Conservation (phyloP, 2,797 vertebrate genomes). For the Sebastes nivosus region DNA sequence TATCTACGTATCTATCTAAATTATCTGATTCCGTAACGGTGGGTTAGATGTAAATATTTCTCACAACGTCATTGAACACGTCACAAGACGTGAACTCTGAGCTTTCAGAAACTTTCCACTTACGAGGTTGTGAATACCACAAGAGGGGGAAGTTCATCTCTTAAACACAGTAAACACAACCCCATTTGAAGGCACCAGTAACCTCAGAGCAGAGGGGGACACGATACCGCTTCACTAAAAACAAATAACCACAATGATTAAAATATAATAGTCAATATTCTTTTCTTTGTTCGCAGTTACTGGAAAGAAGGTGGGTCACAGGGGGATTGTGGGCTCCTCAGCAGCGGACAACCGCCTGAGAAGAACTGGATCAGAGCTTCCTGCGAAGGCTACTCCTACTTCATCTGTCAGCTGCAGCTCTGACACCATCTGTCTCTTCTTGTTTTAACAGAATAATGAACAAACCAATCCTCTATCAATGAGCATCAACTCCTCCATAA, state of each 20-base stretch:
- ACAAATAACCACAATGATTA: neutral
- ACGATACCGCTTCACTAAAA: neutral
- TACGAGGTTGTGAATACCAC: no score
- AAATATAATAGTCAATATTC: neutral
- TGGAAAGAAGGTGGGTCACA: neutral
- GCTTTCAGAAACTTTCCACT: no score
- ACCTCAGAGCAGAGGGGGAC: neutral
- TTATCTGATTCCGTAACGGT: no score
- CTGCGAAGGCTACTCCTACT: conserved; percentile 39
- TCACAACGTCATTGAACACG: no score
- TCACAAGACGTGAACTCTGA: no score
- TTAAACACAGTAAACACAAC: no score
- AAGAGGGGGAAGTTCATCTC: no score
- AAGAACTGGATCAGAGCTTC: conserved; percentile 53
- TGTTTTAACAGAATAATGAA: neutral
- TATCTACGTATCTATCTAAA: no score
- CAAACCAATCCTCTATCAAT: neutral
- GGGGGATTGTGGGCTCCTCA: conserved; percentile 64
- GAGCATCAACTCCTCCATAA: conserved; percentile 11
- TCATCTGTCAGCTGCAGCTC: conserved; percentile 75
- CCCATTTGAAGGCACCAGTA: neutral
- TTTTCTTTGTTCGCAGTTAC: conserved; percentile 63
- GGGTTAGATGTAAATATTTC: no score
- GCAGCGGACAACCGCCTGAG: accelerated
- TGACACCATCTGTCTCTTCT: neutral